Percentiles rank a stretch among this genome's conserved stretches.
Evolutionary conservation across 1,140 invertebrate species (phyloP).

Genomic region (Dryas iulia): DNA sequence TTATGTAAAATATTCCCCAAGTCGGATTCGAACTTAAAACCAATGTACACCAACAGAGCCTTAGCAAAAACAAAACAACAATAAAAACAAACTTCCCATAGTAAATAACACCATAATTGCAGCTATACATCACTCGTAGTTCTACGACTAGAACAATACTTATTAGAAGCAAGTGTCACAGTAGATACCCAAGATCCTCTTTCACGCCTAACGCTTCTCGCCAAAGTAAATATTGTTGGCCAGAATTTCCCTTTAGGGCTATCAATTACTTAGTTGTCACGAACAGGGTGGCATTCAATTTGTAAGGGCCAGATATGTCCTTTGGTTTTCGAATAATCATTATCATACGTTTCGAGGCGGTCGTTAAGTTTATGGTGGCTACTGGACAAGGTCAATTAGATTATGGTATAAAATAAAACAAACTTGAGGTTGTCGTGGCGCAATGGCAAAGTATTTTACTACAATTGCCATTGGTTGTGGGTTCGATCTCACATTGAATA

Average conservation of each 20-base stretch:
- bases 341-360: background rate
- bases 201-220: conserved; percentile 7
- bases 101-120: background rate
- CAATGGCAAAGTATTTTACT: too few relatives aligned
- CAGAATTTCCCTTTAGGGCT: conserved; percentile 14
- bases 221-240: conserved; percentile 11
- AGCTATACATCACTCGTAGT: background rate
- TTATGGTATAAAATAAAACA: background rate
- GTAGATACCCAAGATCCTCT: background rate
- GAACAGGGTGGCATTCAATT: background rate
- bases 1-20: too few relatives aligned
- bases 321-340: background rate
- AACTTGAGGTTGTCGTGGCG: too few relatives aligned
- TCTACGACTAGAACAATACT: background rate
- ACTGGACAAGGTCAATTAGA: background rate
- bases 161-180: background rate
- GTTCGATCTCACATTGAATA: too few relatives aligned
- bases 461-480: too few relatives aligned
- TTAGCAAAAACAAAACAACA: background rate
- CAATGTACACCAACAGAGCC: too few relatives aligned
- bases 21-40: too few relatives aligned
- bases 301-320: background rate
- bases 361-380: background rate
- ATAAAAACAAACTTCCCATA: background rate
- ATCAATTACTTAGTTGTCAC: conserved; percentile 16